phyloP scores from a whole-genome alignment of 2,797 vertebrate genomes.

The Amazona finschi region DNA sequence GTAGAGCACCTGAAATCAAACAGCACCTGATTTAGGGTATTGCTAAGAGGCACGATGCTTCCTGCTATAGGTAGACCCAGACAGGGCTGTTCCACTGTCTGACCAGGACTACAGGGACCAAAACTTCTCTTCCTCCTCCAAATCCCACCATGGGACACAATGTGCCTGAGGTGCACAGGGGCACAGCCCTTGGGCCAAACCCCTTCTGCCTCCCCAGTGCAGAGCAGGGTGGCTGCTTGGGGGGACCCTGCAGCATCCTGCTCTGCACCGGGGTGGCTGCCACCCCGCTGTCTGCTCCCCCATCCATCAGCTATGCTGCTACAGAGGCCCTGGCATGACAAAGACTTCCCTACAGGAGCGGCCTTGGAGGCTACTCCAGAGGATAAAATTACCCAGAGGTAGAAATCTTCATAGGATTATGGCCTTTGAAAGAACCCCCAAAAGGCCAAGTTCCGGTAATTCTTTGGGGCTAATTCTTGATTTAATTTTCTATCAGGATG shows the following conservation, averaged over 20 bases:
- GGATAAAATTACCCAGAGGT: neutral
- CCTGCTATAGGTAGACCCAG: neutral
- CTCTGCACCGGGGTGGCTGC: neutral
- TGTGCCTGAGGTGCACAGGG: rapidly evolving
- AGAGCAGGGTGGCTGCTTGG: neutral
- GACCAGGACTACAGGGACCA: neutral
- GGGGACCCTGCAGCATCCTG: neutral
- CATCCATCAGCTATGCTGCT: neutral
- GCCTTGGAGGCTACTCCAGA: neutral
- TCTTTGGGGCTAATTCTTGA: neutral
- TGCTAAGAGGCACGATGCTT: neutral
- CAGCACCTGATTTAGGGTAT: neutral
- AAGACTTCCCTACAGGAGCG: neutral
- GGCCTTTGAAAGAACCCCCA: neutral
- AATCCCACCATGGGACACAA: rapidly evolving
- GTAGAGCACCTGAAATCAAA: neutral
- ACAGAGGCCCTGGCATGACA: neutral
- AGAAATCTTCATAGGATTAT: neutral
- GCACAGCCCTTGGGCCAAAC: neutral
- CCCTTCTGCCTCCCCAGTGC: rapidly evolving
- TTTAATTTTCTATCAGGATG: constrained; percentile 30
- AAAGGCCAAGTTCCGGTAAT: constrained; percentile 18
- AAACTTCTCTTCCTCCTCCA: neutral
- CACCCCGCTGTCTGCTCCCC: neutral
- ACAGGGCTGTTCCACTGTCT: neutral